Evolutionary conservation across 1,140 invertebrate genomes (phyloP).

Genomic region (Heliconius eleuchia): DNA sequence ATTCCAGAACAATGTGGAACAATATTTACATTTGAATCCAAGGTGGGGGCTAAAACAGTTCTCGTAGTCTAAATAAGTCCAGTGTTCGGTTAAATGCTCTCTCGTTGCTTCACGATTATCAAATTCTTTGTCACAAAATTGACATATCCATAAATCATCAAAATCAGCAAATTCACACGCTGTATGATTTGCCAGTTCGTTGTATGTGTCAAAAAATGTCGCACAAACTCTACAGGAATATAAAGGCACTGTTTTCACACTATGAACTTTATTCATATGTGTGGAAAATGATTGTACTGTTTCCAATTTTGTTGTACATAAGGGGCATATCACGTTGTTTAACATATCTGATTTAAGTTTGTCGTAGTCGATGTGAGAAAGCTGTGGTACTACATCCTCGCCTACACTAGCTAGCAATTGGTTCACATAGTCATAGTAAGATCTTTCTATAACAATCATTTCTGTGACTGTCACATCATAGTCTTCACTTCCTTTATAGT

Average conservation of each 20-base stretch:
- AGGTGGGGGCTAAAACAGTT: conserved; percentile 78
- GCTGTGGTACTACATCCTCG: conserved; percentile 53
- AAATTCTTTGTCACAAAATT: conserved; percentile 79
- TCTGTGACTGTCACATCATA: conserved; percentile 75
- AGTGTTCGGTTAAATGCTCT: conserved; percentile 69
- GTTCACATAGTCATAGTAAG: conserved; percentile 69
- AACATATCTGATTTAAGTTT: conserved; percentile 45
- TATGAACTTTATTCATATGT: conserved; percentile 73
- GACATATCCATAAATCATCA: conserved; percentile 76
- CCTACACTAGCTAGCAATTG: conserved; percentile 53
- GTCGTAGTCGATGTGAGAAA: conserved; percentile 59
- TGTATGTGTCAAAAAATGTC: conserved; percentile 63
- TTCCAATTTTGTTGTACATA: conserved; percentile 59
- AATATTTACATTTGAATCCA: conserved; percentile 76
- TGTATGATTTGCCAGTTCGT: conserved; percentile 63
- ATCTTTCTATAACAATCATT: conserved; percentile 63
- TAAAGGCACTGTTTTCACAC: conserved; percentile 57
- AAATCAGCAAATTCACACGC: conserved; percentile 64
- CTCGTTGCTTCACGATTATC: conserved; percentile 63
- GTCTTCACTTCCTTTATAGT: conserved; percentile 71
- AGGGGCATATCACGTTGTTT: conserved; percentile 54
- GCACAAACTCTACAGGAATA: conserved; percentile 74
- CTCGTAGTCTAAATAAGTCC: conserved; percentile 60
- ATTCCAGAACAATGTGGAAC: conserved; percentile 77
- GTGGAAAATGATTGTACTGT: conserved; percentile 48